These are phyloP conservation scores for Pristis pectinata DNA, from an alignment of 2,797 vertebrate species.

Conservation along the genomic window DNA sequence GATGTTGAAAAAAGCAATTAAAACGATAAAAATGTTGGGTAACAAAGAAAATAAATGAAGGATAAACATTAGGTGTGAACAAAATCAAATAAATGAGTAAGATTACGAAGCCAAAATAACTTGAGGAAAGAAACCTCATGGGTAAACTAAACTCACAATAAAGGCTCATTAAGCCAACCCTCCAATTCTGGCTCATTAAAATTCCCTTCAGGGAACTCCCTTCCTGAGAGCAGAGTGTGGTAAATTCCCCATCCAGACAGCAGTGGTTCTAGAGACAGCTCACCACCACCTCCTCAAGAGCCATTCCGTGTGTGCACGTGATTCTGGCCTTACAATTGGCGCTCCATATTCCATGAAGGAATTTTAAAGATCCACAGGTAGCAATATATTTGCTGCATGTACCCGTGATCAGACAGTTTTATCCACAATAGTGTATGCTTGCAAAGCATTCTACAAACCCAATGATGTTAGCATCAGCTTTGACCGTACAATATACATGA, in stretches of 20 bases:
- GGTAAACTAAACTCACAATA: neutral
- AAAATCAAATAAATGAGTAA: neutral
- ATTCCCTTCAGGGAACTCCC: neutral
- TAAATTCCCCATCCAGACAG: too few species aligned
- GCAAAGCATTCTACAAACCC: neutral
- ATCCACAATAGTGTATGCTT: neutral
- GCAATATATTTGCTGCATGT: neutral
- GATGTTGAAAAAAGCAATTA: neutral
- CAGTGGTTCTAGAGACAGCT: too few species aligned
- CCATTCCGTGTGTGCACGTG: too few species aligned
- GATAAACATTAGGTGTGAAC: neutral
- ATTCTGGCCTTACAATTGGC: too few species aligned
- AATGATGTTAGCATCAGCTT: neutral
- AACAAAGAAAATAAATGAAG: neutral
- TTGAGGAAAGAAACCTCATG: neutral
- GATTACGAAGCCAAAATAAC: neutral
- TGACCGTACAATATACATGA: neutral
- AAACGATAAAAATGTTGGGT: neutral
- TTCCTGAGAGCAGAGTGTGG: too few species aligned
- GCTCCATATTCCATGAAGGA: too few species aligned
- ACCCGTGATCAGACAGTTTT: neutral
- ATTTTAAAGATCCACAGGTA: too few species aligned
- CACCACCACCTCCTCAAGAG: too few species aligned
- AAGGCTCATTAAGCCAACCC: neutral
- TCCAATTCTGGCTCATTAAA: neutral